phyloP scores from a whole-genome alignment of 2,888 invertebrate species.

The Muscina levida region DNA sequence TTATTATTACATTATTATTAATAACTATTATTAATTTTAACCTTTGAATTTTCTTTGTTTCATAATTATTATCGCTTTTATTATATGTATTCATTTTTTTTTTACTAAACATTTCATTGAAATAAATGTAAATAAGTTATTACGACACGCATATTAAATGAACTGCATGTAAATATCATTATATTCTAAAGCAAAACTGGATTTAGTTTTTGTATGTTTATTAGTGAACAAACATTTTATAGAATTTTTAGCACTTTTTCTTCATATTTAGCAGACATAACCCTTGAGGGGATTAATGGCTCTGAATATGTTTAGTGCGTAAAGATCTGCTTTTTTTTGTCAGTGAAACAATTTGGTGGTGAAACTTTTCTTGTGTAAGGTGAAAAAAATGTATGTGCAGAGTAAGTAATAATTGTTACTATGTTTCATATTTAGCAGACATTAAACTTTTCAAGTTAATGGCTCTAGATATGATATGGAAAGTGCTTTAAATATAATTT shows the following conservation, averaged over 20 bases:
- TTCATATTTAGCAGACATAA: too few species aligned
- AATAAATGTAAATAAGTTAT: slow-evolving; percentile 55
- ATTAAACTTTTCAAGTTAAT: neutral
- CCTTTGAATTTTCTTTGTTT: slow-evolving; percentile 40
- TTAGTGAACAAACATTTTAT: too few species aligned
- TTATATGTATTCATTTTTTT: slow-evolving; percentile 12
- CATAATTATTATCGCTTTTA: slow-evolving; percentile 28
- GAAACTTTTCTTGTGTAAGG: too few species aligned
- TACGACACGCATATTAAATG: slow-evolving; percentile 10
- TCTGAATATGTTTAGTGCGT: slow-evolving; percentile 30
- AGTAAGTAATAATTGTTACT: too few species aligned
- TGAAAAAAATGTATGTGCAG: too few species aligned
- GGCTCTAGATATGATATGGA: slow-evolving; percentile 10
- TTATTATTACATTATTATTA: neutral
- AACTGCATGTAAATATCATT: slow-evolving; percentile 7
- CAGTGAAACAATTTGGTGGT: too few species aligned
- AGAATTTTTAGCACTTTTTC: too few species aligned
- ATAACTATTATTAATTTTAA: neutral
- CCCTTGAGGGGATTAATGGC: too few species aligned
- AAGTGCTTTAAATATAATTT: neutral
- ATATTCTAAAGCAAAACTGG: too few species aligned
- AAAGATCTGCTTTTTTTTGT: too few species aligned
- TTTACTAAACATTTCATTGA: slow-evolving; percentile 35
- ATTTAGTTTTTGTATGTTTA: too few species aligned
- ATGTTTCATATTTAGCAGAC: slow-evolving; percentile 14